phyloP scores from a whole-genome alignment of 2,113 vertebrate genomes.

The Oncorhynchus clarkii region DNA sequence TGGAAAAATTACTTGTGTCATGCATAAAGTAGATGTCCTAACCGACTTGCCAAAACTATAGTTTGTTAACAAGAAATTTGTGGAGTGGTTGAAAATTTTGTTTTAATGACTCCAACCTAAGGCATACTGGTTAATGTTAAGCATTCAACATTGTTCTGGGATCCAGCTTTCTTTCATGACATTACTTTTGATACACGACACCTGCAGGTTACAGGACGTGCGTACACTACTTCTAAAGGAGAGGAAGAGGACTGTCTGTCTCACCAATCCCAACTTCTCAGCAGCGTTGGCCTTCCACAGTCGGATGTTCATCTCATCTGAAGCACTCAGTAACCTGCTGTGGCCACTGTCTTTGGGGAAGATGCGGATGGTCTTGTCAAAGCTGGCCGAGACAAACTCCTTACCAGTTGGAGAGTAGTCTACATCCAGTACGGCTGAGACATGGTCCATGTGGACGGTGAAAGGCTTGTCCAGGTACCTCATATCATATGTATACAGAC shows the following conservation, averaged over 20 bases:
- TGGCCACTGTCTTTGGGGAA: slow-evolving; percentile 80
- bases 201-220: no score
- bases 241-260: slow-evolving; percentile 35
- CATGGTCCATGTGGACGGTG: slow-evolving; percentile 88
- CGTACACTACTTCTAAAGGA: background rate
- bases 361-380: slow-evolving; percentile 94
- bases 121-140: background rate
- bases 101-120: no score
- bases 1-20: no score
- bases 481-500: slow-evolving; percentile 96
- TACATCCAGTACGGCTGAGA: slow-evolving; percentile 93
- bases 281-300: slow-evolving; percentile 95
- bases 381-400: slow-evolving; percentile 95
- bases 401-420: slow-evolving; percentile 95
- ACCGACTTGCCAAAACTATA: no score
- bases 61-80: no score
- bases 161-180: no score
- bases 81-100: no score
- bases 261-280: slow-evolving; percentile 96
- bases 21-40: no score
- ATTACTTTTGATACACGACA: no score
- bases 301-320: slow-evolving; percentile 98
- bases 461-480: slow-evolving; percentile 79
- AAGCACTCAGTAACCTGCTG: slow-evolving; percentile 95
- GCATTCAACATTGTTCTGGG: background rate